Evolutionary conservation across 2,888 invertebrate genomes (phyloP), one percentile per base, ranked within the genome.

Genomic region (Elmis aenea): DNA sequence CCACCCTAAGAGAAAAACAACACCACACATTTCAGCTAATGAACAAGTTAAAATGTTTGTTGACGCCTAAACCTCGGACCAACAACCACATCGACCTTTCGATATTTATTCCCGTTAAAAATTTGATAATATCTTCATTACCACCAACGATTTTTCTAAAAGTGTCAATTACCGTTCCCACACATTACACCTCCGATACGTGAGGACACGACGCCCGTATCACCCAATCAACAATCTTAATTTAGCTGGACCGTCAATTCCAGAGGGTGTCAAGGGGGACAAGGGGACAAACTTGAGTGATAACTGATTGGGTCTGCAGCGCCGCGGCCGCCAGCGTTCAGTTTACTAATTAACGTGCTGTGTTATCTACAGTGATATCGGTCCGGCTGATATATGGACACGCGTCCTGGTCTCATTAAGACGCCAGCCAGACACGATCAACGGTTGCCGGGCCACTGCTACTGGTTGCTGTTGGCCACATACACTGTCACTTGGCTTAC

Each of bases 351-450:
- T 56, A 56, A 56, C 52, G 52, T 50, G 44, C 36, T 40, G 38
- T 46, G 46, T 41, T 51, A 54, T 54, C 54, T 51, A 32, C 33
- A 32, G 43, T 46, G 51, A 51, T 53, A 55, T 55, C 53, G 50
- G 48, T 40, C 48, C 30, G 45, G 44, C 51, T 65, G 64, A 65
- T 64, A 60, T 61, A 65, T 64, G 61, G 58, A 61, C 61, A 59
- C 62, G 61, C 62, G 62, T 62, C 54, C 54, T 53, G 59, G 55
- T 58, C 62, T 64, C 64, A 66, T 66, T 66, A 66, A 66, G 64
- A 64, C 64, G 59, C 64, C 61, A 61, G 52, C 52, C 50, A 49
- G 59, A 62, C 64, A 64, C 62, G 64, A 64, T 62, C 54, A 46
- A 52, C 43, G 36, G 34, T 54, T 52, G 51, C 52, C 45, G 38